phyloP scores from a whole-genome alignment of 1,140 invertebrate species.

The Drosophila repletoides region DNA sequence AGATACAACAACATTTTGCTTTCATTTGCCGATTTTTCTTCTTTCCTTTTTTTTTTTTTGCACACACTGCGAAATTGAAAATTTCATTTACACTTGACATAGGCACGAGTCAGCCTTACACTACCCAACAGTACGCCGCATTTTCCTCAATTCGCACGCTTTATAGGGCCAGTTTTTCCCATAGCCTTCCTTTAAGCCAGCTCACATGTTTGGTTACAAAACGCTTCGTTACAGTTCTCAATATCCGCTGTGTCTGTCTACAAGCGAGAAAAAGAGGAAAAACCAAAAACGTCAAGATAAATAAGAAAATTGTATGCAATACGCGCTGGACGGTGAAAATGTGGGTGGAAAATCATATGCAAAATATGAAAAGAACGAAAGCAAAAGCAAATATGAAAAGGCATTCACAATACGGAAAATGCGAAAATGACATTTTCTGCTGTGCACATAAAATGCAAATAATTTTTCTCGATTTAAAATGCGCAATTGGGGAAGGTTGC shows the following conservation, averaged over 20 bases:
- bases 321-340: background rate
- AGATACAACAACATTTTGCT: conserved; percentile 51
- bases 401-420: background rate
- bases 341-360: conserved; percentile 2
- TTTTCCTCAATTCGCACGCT: conserved; percentile 11
- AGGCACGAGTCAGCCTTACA: conserved; percentile 13
- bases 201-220: conserved; percentile 45
- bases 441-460: conserved; percentile 7
- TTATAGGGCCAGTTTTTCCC: conserved; percentile 29
- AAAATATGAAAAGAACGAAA: conserved; percentile 17
- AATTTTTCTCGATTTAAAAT: background rate
- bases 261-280: conserved; percentile 4
- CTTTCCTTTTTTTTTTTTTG: conserved; percentile 59
- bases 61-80: conserved; percentile 65
- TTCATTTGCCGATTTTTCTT: conserved; percentile 61
- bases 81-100: conserved; percentile 75
- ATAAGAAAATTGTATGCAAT: conserved; percentile 33
- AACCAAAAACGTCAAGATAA: conserved; percentile 30
- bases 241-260: conserved; percentile 20
- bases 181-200: conserved; percentile 23
- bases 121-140: background rate
- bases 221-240: conserved; percentile 44
- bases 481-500: too few species aligned
- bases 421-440: conserved; percentile 7
- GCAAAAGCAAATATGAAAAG: conserved; percentile 5